Base-by-base conservation (phyloP, 2,113 vertebrate genomes). In the Pleuronectes platessa region DNA sequence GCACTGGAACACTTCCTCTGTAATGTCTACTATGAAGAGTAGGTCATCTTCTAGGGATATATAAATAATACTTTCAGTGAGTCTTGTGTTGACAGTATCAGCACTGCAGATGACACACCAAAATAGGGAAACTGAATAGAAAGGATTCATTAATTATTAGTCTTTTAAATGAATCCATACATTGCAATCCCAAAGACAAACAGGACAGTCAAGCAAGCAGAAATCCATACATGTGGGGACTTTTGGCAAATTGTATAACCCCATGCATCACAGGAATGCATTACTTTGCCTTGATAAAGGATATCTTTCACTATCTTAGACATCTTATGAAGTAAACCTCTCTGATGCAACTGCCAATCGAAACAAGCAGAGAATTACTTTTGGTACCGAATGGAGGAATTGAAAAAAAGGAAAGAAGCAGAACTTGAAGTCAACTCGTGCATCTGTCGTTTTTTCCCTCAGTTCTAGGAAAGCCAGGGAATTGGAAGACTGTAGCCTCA, bases 371-470 rank as follows among this genome's bases (percentile, higher is more conserved):
- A 61, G 63, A 69, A 68, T 76, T 59, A 71, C 15, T 80, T 60
- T 71, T 76, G 23, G 49, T 64, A 62, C 71, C 75, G 64, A 88
- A 69, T 71, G 83, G 27, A 67, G 27, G 0, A 42, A 0, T 54
- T 54, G 1, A 15, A 17, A 54, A 42, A 72, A 64, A 64, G 21
- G 26, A 73, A 74, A 71, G 64, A 65, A 84, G 63, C 59, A 79
- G 67, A 88, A n/a, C 40, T 79, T 61, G 54, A 89, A 84, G 72
- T 88, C 63, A 63, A 59, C 65, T 66, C 70, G 61, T 68, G 68
- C 78, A 83, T 91, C 81, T 91, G 86, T 76, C 83, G 78, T 89
- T 81, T 88, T 51, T 85, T 70, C 63, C 80, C 63, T 58, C 78
- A 80, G 61, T 83, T 86, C 71, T 79, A 83, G 74, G 85, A 84